Base-by-base conservation (phyloP, 2,113 vertebrate species). In the Etheostoma spectabile region DNA sequence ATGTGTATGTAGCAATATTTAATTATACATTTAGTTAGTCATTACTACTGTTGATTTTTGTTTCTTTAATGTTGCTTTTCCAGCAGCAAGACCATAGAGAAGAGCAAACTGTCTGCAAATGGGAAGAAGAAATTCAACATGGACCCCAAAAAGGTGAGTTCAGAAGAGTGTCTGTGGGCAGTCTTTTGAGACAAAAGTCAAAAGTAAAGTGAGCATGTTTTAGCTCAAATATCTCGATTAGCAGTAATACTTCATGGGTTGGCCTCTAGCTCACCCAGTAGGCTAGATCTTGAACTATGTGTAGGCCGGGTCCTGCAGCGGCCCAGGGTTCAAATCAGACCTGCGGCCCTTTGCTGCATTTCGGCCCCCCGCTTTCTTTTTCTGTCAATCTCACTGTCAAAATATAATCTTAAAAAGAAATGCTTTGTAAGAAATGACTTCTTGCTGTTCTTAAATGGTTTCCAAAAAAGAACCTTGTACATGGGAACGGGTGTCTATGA, bases 91-190 rank as follows among this genome's bases (percentile, higher is more conserved):
- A 81, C 90, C 0, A 77, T 87, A 3, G 96, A 96, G 91, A 96
- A 80, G 65, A 96, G 94, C 69, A 97, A 96, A 91, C 88, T 93
- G 56, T 93, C 97, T 45, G 92, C 88, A 3, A 84, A 89, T 0
- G 97, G 97, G 14, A 94, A 95, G 77, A 99, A 99, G 90, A 99
- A 97, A 84, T 99, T 99, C 93, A 99, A 99, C 92, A 96, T 97
- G 96, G 97, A 98, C 74, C 97, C 97, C 24, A 87, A 92, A 83
- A 98, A 98, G 96, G 97, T 99, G 84, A 82, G 91, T 15, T 2
- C 16, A 3, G 3, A 64, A 3, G 18, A 19, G 22, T 27, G 11
- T 48, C 22, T 55, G 51, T n/a, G 2, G 14, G 8, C 6, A 1
- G 0, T 48, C 10, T 22, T 62, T 4, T 67, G 10, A 27, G 21